Conservation (phyloP, 1,140 invertebrate species). For the Phymorhynchus buccinoides region DNA sequence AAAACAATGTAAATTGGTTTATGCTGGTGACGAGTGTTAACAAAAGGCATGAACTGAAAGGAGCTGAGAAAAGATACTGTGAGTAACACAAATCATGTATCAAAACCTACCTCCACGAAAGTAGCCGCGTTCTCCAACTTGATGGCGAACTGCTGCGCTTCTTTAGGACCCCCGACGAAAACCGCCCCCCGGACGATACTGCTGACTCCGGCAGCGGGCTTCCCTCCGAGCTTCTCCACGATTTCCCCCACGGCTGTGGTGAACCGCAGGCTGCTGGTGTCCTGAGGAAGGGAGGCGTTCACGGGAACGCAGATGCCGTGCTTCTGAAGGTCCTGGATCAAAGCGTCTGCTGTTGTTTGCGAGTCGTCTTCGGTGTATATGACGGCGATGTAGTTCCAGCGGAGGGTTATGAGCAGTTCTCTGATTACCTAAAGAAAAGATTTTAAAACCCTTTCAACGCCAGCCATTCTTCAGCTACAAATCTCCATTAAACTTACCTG, state of each 20-base stretch:
- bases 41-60: too few species aligned
- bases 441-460: too few species aligned
- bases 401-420: slow-evolving; percentile 8
- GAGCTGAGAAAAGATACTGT: too few species aligned
- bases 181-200: not conserved
- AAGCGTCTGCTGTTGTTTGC: not conserved
- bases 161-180: not conserved
- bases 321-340: not conserved
- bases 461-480: too few species aligned
- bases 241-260: not conserved
- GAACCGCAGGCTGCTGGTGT: not conserved
- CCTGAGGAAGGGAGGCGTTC: not conserved
- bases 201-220: not conserved
- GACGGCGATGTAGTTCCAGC: slow-evolving; percentile 37
- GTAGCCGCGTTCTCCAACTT: not conserved
- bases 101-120: slow-evolving; percentile 1
- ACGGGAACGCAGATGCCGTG: slow-evolving; percentile 21
- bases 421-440: slow-evolving; percentile 18
- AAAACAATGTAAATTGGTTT: too few species aligned
- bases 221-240: not conserved
- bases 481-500: too few species aligned
- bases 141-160: not conserved
- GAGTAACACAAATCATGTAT: too few species aligned
- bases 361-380: slow-evolving; percentile 29
- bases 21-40: too few species aligned